Base-by-base conservation (phyloP, 2,113 vertebrate species). In the Synodontis membranacea region DNA sequence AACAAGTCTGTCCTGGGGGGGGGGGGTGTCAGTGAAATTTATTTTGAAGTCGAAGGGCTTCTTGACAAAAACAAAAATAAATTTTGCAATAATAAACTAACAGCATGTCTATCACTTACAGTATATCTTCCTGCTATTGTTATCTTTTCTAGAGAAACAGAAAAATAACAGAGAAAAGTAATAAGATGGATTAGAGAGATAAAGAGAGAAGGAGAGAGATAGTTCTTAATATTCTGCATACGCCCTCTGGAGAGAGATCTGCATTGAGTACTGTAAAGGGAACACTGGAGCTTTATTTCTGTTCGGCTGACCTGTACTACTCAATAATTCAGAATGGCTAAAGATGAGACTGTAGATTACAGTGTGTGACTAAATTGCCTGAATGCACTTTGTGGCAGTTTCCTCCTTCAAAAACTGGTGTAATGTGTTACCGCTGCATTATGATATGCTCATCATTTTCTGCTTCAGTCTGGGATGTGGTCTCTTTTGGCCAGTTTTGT, bases 281-380 rank as follows among this genome's bases (percentile, higher is more conserved):
- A 79, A 64, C 56, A 68, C 58, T 58, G n/a, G 52, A 44, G 83
- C 68, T 60, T 72, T 68, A 80, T 80, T 86, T 86, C 84, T 66
- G 75, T 68, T 86, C 84, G 68, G 84, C 75, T 78, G 75, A 79
- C 84, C 84, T 79, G 84, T 85, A 64, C 70, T 86, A 34, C 64
- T 86, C 64, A 81, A 86, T 86, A 81, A 86, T 86, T 81, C n/a
- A 86, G 28, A 52, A 86, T 81, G 78, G 85, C 39, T 86, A 81
- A 85, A 85, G 84, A 81, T 86, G 85, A 81, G 85, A 86, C 78
- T 86, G 78, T 86, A 81, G 78, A 86, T 86, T 86, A 81, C 64
- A 72, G 78, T 78, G 44, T 70, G 85, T 72, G 64, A 81, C 64
- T 86, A 79, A 79, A 80, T 80, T 86, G 75, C 84, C 84, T 68